Conservation (phyloP, 2,797 vertebrate species). For the Bradypodion ventrale region DNA sequence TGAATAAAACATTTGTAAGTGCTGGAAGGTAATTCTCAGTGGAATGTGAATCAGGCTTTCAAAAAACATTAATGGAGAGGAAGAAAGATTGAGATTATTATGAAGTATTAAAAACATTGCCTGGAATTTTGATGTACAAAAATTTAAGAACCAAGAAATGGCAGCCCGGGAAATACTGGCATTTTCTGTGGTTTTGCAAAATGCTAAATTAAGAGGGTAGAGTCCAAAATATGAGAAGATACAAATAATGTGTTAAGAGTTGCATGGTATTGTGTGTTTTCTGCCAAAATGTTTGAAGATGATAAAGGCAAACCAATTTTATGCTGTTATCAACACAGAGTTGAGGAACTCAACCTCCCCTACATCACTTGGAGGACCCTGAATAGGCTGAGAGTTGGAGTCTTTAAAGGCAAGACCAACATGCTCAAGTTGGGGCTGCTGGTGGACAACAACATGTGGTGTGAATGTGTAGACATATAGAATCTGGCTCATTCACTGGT, state of each 20-base stretch:
- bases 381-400: too few relatives aligned
- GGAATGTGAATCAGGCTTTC: conserved; percentile 26
- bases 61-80: conserved; percentile 18
- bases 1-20: neutral
- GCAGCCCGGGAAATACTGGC: conserved; percentile 14
- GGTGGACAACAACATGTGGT: too few relatives aligned
- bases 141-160: conserved; percentile 48
- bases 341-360: too few relatives aligned
- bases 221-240: neutral
- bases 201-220: conserved; percentile 42
- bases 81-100: conserved; percentile 38
- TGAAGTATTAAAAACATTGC: conserved; percentile 49
- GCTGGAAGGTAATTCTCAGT: conserved; percentile 7
- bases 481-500: too few relatives aligned
- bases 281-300: neutral
- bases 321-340: neutral
- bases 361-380: too few relatives aligned
- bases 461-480: too few relatives aligned
- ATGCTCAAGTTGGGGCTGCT: too few relatives aligned
- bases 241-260: neutral
- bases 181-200: conserved; percentile 49
- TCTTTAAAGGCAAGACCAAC: too few relatives aligned
- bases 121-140: conserved; percentile 55
- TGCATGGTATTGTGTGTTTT: neutral
- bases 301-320: neutral